Evolutionary conservation across 2,113 vertebrate genomes (phyloP).

Genomic region (Oreochromis niloticus): DNA sequence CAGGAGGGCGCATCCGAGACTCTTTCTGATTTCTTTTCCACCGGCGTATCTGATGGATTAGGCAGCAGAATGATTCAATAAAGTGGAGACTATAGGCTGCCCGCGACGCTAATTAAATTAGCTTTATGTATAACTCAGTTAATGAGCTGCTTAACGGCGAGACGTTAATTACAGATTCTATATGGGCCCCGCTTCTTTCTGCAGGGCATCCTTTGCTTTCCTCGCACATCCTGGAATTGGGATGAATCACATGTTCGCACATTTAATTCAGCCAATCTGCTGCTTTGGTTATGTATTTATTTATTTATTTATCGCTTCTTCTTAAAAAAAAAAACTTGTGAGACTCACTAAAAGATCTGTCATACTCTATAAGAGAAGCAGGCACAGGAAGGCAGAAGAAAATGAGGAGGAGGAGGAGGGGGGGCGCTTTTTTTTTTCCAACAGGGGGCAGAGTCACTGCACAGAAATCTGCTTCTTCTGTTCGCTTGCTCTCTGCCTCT

Average conservation of each 20-base stretch:
- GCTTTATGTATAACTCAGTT: conserved; percentile 28
- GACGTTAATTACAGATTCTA: conserved; percentile 59
- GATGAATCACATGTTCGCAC: conserved; percentile 19
- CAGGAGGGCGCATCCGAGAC: not conserved
- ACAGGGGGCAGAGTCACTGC: conserved; percentile 63
- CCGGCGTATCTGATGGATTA: not conserved
- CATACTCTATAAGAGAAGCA: not conserved
- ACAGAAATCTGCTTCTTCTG: not conserved
- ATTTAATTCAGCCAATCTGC: not conserved
- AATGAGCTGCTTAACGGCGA: conserved; percentile 46
- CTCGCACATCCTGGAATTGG: not conserved
- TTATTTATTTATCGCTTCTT: not conserved
- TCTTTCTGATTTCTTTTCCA: not conserved
- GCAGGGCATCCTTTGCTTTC: conserved; percentile 35
- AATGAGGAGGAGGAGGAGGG: not conserved
- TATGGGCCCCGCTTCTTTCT: conserved; percentile 25
- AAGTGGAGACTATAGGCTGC: conserved; percentile 6
- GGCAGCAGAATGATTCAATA: conserved; percentile 16
- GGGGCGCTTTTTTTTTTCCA: conserved; percentile 11
- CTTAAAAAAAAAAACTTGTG: not conserved
- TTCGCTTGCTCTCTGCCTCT: not conserved
- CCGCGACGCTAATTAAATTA: conserved; percentile 55
- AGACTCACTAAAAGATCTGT: not conserved
- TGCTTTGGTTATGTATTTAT: not conserved
- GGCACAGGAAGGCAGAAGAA: not conserved